Percentiles rank a stretch among this genome's conserved stretches.
Evolutionary conservation across 2,888 invertebrate species (phyloP).

Genomic region (Apodemia duryi): DNA sequence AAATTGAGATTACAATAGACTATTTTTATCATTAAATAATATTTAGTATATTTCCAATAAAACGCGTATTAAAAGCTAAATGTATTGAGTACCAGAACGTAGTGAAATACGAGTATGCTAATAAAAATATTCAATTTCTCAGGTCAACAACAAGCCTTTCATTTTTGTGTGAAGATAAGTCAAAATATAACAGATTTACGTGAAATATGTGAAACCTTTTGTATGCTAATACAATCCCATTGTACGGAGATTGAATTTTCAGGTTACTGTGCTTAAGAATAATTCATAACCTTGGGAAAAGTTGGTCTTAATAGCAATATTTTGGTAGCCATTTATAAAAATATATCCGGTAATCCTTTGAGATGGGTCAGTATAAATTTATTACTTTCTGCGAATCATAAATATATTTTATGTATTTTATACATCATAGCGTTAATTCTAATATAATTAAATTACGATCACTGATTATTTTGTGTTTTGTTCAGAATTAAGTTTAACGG

Average conservation of each 20-base stretch:
- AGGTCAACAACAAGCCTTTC: constrained; percentile 62
- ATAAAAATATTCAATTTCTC: constrained; percentile 59
- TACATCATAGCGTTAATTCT: too few relatives aligned
- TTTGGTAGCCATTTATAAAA: constrained; percentile 17
- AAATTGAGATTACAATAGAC: too few relatives aligned
- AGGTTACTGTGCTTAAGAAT: constrained; percentile 72
- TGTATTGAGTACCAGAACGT: background rate
- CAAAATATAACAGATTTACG: constrained; percentile 76
- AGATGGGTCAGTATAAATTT: constrained; percentile 17
- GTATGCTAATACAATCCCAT: constrained; percentile 77
- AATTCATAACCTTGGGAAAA: constrained; percentile 63
- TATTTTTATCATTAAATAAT: background rate
- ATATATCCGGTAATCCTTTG: background rate
- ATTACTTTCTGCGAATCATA: constrained; percentile 4
- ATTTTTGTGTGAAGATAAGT: constrained; percentile 70
- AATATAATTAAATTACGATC: too few relatives aligned
- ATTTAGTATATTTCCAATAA: background rate
- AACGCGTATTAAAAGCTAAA: background rate
- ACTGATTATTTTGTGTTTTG: too few relatives aligned
- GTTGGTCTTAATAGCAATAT: constrained; percentile 21
- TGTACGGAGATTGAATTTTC: constrained; percentile 78
- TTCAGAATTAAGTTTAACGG: too few relatives aligned
- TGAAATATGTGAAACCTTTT: constrained; percentile 79
- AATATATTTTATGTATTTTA: background rate
- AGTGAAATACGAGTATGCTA: constrained; percentile 1